Base-by-base conservation (phyloP, 2,797 vertebrate genomes). In the Anguilla megastoma region DNA sequence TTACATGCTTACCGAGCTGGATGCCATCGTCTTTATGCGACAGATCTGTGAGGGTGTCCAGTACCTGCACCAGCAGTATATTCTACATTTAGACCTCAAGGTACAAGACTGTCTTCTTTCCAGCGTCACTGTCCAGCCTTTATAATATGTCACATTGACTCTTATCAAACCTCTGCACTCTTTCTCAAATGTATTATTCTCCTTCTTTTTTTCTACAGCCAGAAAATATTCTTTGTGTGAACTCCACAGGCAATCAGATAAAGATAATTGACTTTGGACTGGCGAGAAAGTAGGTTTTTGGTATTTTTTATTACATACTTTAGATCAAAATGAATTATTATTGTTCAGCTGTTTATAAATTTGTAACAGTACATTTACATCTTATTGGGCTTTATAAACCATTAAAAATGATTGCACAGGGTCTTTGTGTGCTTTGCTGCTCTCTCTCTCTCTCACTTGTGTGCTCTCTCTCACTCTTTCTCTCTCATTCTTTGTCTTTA, bases 201-300 rank as follows among this genome's bases (percentile, higher is more conserved):
- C 27, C 8, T 89, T 60, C 89, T 90, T 66, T 93, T 88, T 91
- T 90, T 88, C 90, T 89, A 41, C 90, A 97, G 97, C 97, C 97
- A 9, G 97, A 98, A 94, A 98, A 98, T 85, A 97, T 98, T 86
- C 90, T 98, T 3, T 98, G 97, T 91, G 96, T 98, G 88, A 97
- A 87, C 91, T 94, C 71, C 86, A 96, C 94, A 14, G 97, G 97
- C 90, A 97, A 97, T 93, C 97, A 97, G 90, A 97, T 98, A 92
- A 98, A 98, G 95, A 98, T 98, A 82, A 98, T 98, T 88, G 97
- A 98, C 87, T 98, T 98, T 86, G 97, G 97, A 88, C 95, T 98
- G 86, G 97, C 97, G 52, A 96, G 97, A 92, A 97, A 97, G 97
- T 98, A 95, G 89, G 93, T 89, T 63, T 63, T 10, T 21, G 56